These are phyloP conservation scores for Pogona vitticeps DNA, from an alignment of 2,113 vertebrate species.

Conservation along the genomic window DNA sequence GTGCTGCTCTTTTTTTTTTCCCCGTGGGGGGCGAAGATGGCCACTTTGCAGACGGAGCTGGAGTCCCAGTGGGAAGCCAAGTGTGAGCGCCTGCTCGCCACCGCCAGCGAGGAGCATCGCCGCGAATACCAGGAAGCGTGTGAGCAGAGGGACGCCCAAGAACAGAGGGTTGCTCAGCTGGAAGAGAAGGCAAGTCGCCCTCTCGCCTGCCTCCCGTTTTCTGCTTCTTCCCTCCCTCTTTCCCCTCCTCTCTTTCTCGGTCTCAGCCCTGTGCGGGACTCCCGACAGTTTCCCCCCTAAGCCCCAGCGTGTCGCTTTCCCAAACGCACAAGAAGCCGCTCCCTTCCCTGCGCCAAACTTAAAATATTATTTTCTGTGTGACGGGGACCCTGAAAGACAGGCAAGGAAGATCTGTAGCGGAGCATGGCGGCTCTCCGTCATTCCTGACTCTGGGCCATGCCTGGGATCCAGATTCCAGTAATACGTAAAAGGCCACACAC, in stretches of 20 bases:
- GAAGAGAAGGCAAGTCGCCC: conserved; percentile 81
- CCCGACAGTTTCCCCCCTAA: too few relatives aligned
- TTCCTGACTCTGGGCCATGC: too few relatives aligned
- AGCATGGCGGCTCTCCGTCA: too few relatives aligned
- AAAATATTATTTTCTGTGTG: too few relatives aligned
- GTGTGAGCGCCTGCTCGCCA: conserved; percentile 78
- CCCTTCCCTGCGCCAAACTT: not conserved
- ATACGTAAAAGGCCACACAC: too few relatives aligned
- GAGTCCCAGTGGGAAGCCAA: conserved; percentile 85
- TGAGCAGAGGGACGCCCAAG: conserved; percentile 81
- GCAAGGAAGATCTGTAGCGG: too few relatives aligned
- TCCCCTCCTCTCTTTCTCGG: not conserved
- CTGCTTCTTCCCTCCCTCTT: too few relatives aligned
- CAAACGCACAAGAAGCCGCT: too few relatives aligned
- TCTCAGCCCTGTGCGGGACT: too few relatives aligned
- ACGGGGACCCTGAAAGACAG: too few relatives aligned
- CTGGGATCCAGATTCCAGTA: too few relatives aligned
- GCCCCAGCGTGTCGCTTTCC: not conserved
- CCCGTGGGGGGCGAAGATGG: conserved; percentile 70
- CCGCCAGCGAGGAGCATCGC: conserved; percentile 79
- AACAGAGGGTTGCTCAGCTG: conserved; percentile 77
- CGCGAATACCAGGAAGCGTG: conserved; percentile 78
- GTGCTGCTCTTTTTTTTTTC: not conserved
- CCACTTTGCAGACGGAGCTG: conserved; percentile 84
- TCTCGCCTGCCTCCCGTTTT: too few relatives aligned